Base-by-base conservation (phyloP, 2,888 invertebrate species). In the Lapara coniferarum region DNA sequence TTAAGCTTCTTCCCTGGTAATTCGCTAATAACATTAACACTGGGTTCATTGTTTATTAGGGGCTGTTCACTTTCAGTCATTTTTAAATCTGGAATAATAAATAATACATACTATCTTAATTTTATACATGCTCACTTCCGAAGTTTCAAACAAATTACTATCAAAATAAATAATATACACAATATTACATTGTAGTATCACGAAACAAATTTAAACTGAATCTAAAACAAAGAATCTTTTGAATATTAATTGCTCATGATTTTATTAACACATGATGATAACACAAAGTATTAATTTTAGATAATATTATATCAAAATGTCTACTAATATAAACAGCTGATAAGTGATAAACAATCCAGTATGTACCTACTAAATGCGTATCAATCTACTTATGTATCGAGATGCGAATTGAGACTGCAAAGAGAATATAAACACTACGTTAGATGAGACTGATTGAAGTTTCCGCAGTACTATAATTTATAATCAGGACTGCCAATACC, bases 41-140 rank as follows among this genome's bases (percentile, higher is more conserved):
- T 81, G 0, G 83, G 73, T 73, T 81, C 83, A 70, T 68, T 79
- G 76, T 88, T 85, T n/a, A 80, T 77, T 30, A 82, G 70, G 13
- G 72, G 77, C 70, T 88, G 87, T 71, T 89, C 85, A 77, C 86
- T 84, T 81, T 87, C 81, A 63, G 84, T 72, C 92, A 91, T 92
- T 78, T n/a, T 78, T 58, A 66, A 37, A n/a, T 67, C 55, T 69
- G 52, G 6, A 55, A 46, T 25, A 52, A 51, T 52, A 66, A 44
- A 10, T n/a, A 8, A 8, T 44, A 10, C 5, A 8, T 44, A 10
- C 5, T 72, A 49, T 68, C 70, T 68, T 68, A 52, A 51, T 69
- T 44, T 37, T 7, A 37, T 1, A 37, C 37, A 2, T 37, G 37
- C 37, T 3, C 5, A 37, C 37, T 37, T 5, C 8, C 5, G 8